Evolutionary conservation across 2,797 vertebrate species (phyloP).

Genomic region (Liparis tanakae): DNA sequence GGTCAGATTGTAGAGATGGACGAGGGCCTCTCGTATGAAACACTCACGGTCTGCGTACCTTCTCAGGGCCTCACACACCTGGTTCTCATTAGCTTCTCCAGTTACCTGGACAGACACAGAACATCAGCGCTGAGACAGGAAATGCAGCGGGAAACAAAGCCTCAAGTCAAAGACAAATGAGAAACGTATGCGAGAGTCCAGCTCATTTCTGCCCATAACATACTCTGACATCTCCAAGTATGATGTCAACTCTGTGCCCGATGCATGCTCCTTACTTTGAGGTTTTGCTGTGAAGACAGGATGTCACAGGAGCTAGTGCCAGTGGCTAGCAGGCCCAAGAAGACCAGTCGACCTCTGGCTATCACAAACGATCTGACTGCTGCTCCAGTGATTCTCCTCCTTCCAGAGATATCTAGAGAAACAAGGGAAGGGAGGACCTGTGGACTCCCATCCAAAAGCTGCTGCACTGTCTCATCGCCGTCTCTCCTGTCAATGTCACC

Average conservation of each 20-base stretch:
- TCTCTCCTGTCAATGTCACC: slow-evolving; percentile 78
- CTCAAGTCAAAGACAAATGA: slow-evolving; percentile 47
- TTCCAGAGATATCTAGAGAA: slow-evolving; percentile 93
- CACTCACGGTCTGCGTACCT: slow-evolving; percentile 92
- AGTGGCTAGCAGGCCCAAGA: slow-evolving; percentile 92
- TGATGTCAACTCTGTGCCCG: slow-evolving; percentile 1
- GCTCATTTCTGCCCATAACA: slow-evolving; percentile 12
- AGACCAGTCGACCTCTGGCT: slow-evolving; percentile 86
- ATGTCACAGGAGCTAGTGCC: slow-evolving; percentile 89
- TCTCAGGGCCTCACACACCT: slow-evolving; percentile 93
- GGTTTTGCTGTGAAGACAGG: slow-evolving; percentile 85
- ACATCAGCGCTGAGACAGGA: slow-evolving; percentile 47
- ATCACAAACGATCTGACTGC: slow-evolving; percentile 87
- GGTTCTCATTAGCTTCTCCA: slow-evolving; percentile 92
- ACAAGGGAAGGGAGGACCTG: slow-evolving; percentile 88
- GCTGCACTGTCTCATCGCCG: slow-evolving; percentile 79
- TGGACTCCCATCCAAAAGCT: slow-evolving; percentile 87
- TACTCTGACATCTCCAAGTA: not conserved
- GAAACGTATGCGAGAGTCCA: slow-evolving; percentile 37
- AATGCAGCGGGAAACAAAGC: slow-evolving; percentile 50
- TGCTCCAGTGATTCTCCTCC: slow-evolving; percentile 86
- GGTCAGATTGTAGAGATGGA: slow-evolving; percentile 91
- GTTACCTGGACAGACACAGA: slow-evolving; percentile 87
- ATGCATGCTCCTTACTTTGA: slow-evolving; percentile 86
- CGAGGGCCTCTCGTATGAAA: slow-evolving; percentile 91